Percentiles rank a stretch among this genome's conserved stretches.
phyloP scores from a whole-genome alignment of 2,888 invertebrate genomes.

The Acholoe squamosa region DNA sequence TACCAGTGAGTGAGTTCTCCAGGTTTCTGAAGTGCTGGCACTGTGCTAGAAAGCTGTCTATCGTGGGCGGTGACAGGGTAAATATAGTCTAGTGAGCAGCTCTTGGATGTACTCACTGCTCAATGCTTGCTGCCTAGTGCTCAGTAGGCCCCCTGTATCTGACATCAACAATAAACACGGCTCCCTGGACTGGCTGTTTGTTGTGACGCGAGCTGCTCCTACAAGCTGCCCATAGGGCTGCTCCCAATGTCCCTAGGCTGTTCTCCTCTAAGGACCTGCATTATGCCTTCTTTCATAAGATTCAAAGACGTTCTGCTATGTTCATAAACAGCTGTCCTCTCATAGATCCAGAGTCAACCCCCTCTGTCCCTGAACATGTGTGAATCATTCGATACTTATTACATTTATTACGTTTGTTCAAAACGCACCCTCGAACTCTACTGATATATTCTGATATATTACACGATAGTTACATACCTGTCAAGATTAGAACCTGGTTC shows the following conservation, averaged over 20 bases:
- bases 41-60: constrained; percentile 25
- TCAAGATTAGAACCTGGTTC: too few species aligned
- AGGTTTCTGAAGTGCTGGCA: background rate
- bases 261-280: background rate
- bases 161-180: constrained; percentile 19
- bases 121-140: background rate
- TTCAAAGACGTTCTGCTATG: too few species aligned
- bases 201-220: background rate
- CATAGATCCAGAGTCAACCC: too few species aligned
- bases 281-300: too few species aligned
- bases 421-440: too few species aligned
- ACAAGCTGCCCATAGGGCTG: background rate
- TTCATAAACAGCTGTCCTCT: too few species aligned
- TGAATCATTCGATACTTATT: too few species aligned
- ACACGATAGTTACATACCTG: too few species aligned
- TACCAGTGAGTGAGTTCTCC: constrained; percentile 6
- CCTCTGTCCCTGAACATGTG: too few species aligned
- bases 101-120: background rate
- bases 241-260: background rate
- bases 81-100: constrained; percentile 37
- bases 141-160: background rate
- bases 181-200: background rate
- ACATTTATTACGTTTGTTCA: too few species aligned
- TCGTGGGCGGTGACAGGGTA: constrained; percentile 15
- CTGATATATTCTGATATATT: too few species aligned